phyloP scores from a whole-genome alignment of 2,797 vertebrate genomes.

The Cetoscarus ocellatus region DNA sequence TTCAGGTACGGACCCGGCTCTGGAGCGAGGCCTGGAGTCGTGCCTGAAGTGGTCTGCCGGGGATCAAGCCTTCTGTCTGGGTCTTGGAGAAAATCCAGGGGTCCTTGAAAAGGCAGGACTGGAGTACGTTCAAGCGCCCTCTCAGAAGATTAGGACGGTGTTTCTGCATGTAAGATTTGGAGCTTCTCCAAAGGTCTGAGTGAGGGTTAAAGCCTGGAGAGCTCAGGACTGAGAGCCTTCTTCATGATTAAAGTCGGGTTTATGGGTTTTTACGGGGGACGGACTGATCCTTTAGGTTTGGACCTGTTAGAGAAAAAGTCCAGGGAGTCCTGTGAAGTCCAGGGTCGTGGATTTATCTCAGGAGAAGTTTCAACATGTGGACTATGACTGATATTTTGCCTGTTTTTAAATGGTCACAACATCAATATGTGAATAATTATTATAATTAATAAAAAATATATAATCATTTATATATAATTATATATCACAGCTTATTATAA shows the following conservation, averaged over 20 bases:
- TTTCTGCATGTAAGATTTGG: constrained; percentile 60
- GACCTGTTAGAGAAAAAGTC: constrained; percentile 22
- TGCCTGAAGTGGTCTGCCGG: constrained; percentile 50
- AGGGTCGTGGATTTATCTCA: constrained; percentile 31
- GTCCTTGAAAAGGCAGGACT: constrained; percentile 55
- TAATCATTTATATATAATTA: no score
- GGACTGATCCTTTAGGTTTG: constrained; percentile 20
- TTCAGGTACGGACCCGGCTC: constrained; percentile 52
- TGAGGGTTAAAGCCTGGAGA: constrained; percentile 33
- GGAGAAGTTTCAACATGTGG: constrained; percentile 43
- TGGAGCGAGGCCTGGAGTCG: constrained; percentile 69
- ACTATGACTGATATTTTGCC: constrained; percentile 52
- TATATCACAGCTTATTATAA: no score
- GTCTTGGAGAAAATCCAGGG: constrained; percentile 70
- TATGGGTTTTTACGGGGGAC: constrained; percentile 21
- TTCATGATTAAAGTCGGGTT: constrained; percentile 34
- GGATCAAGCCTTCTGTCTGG: constrained; percentile 59
- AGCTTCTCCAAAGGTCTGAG: constrained; percentile 47
- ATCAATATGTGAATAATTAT: no score
- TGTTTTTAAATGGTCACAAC: no score
- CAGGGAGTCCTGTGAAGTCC: constrained; percentile 21
- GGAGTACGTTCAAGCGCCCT: constrained; percentile 69
- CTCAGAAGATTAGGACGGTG: constrained; percentile 55
- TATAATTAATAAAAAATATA: no score
- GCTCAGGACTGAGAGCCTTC: constrained; percentile 38